Base-by-base conservation (phyloP, 2,797 vertebrate species). In the Pogoniulus pusillus region DNA sequence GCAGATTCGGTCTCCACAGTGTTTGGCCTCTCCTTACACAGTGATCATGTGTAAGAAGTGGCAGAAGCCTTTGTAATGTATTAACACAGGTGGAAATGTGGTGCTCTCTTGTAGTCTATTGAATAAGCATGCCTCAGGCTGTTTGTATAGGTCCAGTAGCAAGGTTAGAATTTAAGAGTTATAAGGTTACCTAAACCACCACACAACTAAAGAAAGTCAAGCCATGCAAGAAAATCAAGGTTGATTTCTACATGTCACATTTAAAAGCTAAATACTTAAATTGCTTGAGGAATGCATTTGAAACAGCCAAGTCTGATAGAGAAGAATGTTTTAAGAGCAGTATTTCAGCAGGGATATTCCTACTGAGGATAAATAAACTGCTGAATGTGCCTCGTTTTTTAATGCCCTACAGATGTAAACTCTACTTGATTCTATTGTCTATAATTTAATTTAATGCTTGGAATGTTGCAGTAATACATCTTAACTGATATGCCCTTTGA, bases 361-460 rank as follows among this genome's bases (percentile, higher is more conserved):
- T 95, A 39, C 20, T 84, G 81, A 84, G 90, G 92, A 83, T 94
- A 89, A 93, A 94, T 90, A 93, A 81, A 89, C 78, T 70, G 66
- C 86, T 81, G 76, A 89, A 93, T 3, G 1, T 84, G 70, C 71
- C 81, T 89, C 87, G 75, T 73, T 91, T 93, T 93, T 91, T 91
- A 93, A 94, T 92, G 66, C 12, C 76, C 66, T 78, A 87, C 93
- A 95, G 93, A 93, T 90, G 93, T 70, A 95, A 94, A 93, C 65
- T 79, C 15, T 62, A 79, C 69, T 93, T 89, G 76, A 89, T 90
- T 91, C 88, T 89, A 87, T 93, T 94, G 90, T 88, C 72, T 71
- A 6, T 95, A 95, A 96, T 96, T 94, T 72, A 94, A 95, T 96
- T 94, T 96, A 93, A 92, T 82, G 86, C 79, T 89, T 79, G 85